A percentile compares a stretch with the other conserved stretches of the same genome.
Conservation (phyloP, 2,113 vertebrate species). For the Circaetus gallicus region DNA sequence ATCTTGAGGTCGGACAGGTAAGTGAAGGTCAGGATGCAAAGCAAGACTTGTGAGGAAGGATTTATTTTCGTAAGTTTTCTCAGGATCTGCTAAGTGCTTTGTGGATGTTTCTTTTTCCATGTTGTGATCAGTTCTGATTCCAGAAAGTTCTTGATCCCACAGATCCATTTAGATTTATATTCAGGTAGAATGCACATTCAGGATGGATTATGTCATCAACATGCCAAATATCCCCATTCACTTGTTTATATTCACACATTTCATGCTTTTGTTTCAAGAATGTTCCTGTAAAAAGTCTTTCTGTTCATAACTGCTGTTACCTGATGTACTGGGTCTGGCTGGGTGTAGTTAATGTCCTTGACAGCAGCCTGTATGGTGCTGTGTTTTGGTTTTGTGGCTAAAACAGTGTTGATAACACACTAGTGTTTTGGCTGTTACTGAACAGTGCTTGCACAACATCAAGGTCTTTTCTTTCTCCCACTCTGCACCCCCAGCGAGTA, state of each 20-base stretch:
- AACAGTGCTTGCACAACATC: neutral
- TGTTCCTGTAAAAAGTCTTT: neutral
- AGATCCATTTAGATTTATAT: neutral
- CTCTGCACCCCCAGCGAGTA: rapidly evolving
- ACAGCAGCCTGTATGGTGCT: neutral
- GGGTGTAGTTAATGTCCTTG: neutral
- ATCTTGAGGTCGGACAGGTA: neutral
- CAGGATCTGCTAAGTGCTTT: neutral
- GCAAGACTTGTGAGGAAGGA: neutral
- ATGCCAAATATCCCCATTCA: neutral
- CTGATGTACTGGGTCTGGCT: neutral
- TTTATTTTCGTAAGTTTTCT: neutral
- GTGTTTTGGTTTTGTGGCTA: neutral
- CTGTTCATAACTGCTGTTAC: neutral
- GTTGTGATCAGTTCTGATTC: neutral
- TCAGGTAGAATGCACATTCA: neutral
- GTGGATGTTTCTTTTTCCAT: neutral
- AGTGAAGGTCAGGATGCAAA: neutral
- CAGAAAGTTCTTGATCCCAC: neutral
- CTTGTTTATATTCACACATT: neutral
- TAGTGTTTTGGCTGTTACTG: neutral
- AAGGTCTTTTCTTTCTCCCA: neutral
- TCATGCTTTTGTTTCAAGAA: neutral
- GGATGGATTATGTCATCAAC: neutral
- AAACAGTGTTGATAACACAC: neutral